Evolutionary conservation across 2,113 vertebrate species (phyloP), one percentile per base, ranked within the genome.

Genomic region (Glaucomys volans): DNA sequence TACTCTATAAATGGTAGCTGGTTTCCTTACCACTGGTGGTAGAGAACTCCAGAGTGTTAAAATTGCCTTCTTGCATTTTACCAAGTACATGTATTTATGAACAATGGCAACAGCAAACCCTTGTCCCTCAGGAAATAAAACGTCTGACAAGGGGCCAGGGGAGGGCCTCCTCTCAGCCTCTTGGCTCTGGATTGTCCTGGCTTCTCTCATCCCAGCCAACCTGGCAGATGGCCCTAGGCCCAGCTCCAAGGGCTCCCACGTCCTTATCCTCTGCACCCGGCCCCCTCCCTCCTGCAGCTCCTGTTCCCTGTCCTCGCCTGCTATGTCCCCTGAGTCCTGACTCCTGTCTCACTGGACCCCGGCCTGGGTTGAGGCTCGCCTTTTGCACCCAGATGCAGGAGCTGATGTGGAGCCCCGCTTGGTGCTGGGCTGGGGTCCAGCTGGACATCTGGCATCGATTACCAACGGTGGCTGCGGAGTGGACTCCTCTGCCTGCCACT

Each of bases 381-480:
- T 93, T 96, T 96, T 90, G 92, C 96, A 97, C 97, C 94, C 97
- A 94, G 97, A 91, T 47, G 96, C 84, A 50, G 98, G 92, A 94
- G 97, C 90, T 1, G 20, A 1, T 4, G 30, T n/a, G 97, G 95
- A 96, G 96, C 79, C 93, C 74, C 14, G 98, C 97, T 77, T 10
- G 7, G 2, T 72, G 72, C 86, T 96, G 98, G 97, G 96, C 64
- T 4, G 92, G 98, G 9, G 98, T 98, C 98, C 98, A 96, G 96
- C 59, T 14, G 69, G 77, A 98, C 99, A 99, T 99, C 98, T 99
- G 99, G 99, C 97, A 98, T 97, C 95, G 14, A 99, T 99, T 99
- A 99, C 97, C 90, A 97, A 96, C 97, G 69, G 98, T 98, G 98
- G 98, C 99, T 97, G 97, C 1, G 97, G 96, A 96, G 97, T 97